Base-by-base conservation (phyloP, 2,888 invertebrate genomes). In the Blastobasis adustella region DNA sequence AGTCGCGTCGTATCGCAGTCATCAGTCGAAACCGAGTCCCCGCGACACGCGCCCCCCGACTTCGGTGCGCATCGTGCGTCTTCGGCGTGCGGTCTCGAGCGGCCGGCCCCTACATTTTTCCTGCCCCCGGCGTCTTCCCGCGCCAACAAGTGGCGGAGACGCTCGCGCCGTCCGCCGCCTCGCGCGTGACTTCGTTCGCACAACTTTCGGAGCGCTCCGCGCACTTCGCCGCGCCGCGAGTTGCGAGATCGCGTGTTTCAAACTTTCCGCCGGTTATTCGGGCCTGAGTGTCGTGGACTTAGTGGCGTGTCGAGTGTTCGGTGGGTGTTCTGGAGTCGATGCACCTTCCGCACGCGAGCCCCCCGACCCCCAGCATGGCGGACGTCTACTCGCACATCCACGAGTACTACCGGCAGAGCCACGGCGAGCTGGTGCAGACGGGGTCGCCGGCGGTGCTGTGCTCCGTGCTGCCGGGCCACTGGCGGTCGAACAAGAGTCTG, bases 401-500 rank as follows among this genome's bases (percentile, higher is more conserved):
- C 74, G 95, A 95, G 68, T 93, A 94, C 69, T 91, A 95, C 61
- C 92, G 94, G 79, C 96, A 96, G 72, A 96, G 94, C 73, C 96
- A 97, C 71, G 97, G 97, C n/a, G 96, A 96, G 75, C 89, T 98
- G 71, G 95, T 97, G 63, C 94, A 94, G 78, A 99, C 99, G 38
- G 98, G 98, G 49, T 97, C 97, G 57, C 99, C 99, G 0, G 95
- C 97, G 59, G 95, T 99, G 60, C 90, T 98, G 54, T 99, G 99
- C 89, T 97, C 98, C 49, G 93, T 93, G 2, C 89, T 99, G 62
- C 99, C 99, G 4, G 92, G 92, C 0, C 99, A 99, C 77, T 99
- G 99, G 99, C 91, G 99, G 56, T 97, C 94, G 49, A 99, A 99
- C 90, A 99, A 99, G 86, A 97, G 97, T 36, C 89, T 99, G 59